A percentile compares a stretch with the other conserved stretches of the same genome.
These are phyloP conservation scores for Sitobion miscanthi DNA, from an alignment of 1,140 invertebrate genomes.

Conservation along the genomic window DNA sequence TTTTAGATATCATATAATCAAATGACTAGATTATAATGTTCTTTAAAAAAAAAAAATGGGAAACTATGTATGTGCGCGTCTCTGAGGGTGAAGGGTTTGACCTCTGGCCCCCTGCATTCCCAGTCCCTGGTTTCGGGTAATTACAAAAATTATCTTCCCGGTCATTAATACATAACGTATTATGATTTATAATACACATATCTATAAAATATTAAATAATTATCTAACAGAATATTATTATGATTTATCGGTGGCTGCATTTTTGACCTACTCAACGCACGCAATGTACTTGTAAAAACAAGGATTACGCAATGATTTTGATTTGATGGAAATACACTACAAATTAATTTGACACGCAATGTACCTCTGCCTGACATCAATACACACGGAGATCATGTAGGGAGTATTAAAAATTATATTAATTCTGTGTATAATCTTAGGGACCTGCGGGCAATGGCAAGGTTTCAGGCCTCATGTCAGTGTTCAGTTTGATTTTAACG, in stretches of 20 bases:
- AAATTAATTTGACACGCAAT: not conserved
- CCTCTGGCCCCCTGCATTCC: not conserved
- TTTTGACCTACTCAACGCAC: not conserved
- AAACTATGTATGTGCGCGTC: not conserved
- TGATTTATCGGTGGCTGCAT: not conserved
- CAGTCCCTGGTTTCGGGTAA: not conserved
- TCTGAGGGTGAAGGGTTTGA: not conserved
- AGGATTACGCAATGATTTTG: not conserved
- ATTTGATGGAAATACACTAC: not conserved
- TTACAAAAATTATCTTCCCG: not conserved
- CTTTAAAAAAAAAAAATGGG: not conserved
- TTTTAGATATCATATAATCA: not conserved
- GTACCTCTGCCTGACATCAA: not conserved
- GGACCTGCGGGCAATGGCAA: not conserved
- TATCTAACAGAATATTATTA: not conserved
- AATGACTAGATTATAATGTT: not conserved
- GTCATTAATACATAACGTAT: not conserved
- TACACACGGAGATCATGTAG: not conserved
- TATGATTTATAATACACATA: not conserved
- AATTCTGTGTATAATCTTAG: not conserved
- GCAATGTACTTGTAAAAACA: not conserved
- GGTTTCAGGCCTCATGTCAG: not conserved
- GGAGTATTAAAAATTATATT: not conserved
- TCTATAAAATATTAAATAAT: not conserved
- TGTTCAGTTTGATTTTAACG: not conserved